Percentiles rank a stretch among this genome's conserved stretches.
These are phyloP conservation scores for Eucera pruinosa DNA, from an alignment of 2,888 invertebrate genomes.

Conservation along the genomic window DNA sequence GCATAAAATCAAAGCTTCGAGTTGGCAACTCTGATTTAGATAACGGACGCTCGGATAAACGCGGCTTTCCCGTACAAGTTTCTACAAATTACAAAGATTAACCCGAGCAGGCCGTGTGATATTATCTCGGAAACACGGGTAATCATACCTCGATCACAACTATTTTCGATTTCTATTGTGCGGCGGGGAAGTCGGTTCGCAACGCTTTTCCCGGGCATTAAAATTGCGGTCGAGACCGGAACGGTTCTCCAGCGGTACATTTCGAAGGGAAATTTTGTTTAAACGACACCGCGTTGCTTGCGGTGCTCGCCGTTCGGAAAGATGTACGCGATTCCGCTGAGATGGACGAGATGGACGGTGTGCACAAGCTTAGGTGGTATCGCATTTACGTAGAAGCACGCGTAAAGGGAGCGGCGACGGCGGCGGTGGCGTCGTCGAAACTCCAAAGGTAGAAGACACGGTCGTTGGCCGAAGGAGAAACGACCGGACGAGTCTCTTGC, in stretches of 20 bases:
- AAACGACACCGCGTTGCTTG: too few species aligned
- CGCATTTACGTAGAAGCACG: slow-evolving; percentile 42
- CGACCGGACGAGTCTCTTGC: slow-evolving; percentile 58
- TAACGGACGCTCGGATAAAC: too few species aligned
- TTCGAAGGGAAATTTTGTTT: not conserved
- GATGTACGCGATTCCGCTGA: slow-evolving; percentile 20
- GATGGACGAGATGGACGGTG: too few species aligned
- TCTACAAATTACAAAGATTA: too few species aligned
- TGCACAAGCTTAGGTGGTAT: slow-evolving; percentile 23
- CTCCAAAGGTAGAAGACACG: slow-evolving; percentile 62
- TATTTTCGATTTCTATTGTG: not conserved
- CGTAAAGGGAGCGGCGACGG: slow-evolving; percentile 41
- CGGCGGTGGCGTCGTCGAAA: slow-evolving; percentile 53
- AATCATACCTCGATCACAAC: not conserved
- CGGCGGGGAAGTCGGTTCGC: not conserved
- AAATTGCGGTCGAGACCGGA: too few species aligned
- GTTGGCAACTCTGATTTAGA: too few species aligned
- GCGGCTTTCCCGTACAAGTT: too few species aligned
- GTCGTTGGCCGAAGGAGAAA: slow-evolving; percentile 72
- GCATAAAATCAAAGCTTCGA: too few species aligned
- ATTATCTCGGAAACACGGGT: not conserved
- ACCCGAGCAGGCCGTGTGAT: too few species aligned
- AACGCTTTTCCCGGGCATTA: too few species aligned
- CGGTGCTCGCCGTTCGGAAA: not conserved
- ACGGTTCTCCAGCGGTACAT: too few species aligned